Base-by-base conservation (phyloP, 92 coral and sea anemone genomes). In the Epizoanthus scotinus region DNA sequence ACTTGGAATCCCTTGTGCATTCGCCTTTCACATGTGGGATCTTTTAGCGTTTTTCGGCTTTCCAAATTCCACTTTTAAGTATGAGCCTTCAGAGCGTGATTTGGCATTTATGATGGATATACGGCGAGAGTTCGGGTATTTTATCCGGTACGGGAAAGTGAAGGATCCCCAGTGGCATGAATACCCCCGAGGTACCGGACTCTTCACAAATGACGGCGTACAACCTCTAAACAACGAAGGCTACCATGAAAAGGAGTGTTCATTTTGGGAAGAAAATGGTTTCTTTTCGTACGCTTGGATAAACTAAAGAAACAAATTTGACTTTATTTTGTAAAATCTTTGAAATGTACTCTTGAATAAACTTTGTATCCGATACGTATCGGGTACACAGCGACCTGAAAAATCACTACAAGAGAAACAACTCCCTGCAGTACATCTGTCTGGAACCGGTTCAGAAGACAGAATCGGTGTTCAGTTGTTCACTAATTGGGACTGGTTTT, bases 11-110 rank as follows among this genome's bases (percentile, higher is more conserved):
- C 84, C 73, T 26, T 73, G 82, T 19, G 50, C 55, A 20, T 87
- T 83, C 57, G 83, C 93, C 12, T 78, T 87, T 56, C 93, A 90
- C 66, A 83, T 84, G 90, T 90, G 88, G 93, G 93, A 90, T 38
- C 77, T 90, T 28, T 70, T 86, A 26, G 86, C 94, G 12, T 87
- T 87, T 54, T 90, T 86, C 58, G 91, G 90, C 59, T 87, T 84
- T 20, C 91, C 87, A 2, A 53, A 55, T 1, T 78, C 52, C 13
- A n/a, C 44, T 19, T 12, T 84, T 49, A 26, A 63, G 17, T 90
- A 86, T 53, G 24, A 59, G 3, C 90, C 93, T 0, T 71, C 93
- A 21, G 34, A 42, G 44, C 59, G 42, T 36, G 91, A 84, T 53
- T 61, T 69, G 18, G 73, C 55, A 5, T 90, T 87, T 50, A 78